phyloP scores from a whole-genome alignment of 2,888 invertebrate species.

The Agriopis aurantiaria region DNA sequence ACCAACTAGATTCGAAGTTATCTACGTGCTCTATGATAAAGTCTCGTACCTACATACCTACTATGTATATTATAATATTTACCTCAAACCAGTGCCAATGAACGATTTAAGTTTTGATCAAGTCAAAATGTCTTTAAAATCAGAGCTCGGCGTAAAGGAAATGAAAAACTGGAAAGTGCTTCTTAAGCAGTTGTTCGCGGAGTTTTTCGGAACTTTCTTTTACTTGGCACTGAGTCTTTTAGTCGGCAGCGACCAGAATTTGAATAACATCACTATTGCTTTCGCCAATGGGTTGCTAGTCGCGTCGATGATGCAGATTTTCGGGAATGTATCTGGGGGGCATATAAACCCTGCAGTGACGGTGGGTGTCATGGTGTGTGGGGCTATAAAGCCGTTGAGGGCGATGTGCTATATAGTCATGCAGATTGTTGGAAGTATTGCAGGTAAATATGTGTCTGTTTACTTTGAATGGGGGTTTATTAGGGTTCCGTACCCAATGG shows the following conservation, averaged over 20 bases:
- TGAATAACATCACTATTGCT: constrained; percentile 35
- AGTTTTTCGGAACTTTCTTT: constrained; percentile 53
- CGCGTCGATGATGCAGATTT: constrained; percentile 50
- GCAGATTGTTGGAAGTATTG: constrained; percentile 51
- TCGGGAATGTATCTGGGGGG: constrained; percentile 55
- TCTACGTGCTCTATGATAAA: background rate
- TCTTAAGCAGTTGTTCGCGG: constrained; percentile 51
- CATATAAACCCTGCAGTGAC: constrained; percentile 61
- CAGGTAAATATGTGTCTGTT: constrained; percentile 44
- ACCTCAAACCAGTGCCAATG: background rate
- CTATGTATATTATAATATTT: background rate
- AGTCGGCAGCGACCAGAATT: constrained; percentile 29
- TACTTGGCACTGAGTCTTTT: constrained; percentile 48
- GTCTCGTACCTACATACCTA: background rate
- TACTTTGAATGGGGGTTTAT: background rate
- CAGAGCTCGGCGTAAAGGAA: constrained; percentile 47
- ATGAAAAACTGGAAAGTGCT: constrained; percentile 43
- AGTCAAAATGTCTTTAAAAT: constrained; percentile 31
- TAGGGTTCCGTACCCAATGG: no score
- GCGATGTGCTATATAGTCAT: constrained; percentile 52
- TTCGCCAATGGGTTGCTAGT: constrained; percentile 50
- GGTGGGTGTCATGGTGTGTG: constrained; percentile 48
- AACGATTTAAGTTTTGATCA: background rate
- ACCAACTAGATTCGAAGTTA: constrained; percentile 30
- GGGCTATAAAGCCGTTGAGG: constrained; percentile 53